These are phyloP conservation scores for Sicus ferrugineus DNA, from an alignment of 2,888 invertebrate genomes.

Conservation along the genomic window DNA sequence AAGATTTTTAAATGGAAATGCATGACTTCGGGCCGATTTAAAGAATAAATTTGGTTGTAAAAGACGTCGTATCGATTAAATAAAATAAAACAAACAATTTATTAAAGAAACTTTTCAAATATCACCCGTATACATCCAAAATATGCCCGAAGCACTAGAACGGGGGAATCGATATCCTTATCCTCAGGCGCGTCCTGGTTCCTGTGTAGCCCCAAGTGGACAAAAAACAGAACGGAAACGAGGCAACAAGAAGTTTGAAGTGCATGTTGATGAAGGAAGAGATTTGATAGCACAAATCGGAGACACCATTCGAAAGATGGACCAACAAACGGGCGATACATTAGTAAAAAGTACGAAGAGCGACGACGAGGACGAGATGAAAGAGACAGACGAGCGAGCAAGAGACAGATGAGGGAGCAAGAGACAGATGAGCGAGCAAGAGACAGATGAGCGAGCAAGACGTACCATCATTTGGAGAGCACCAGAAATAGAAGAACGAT, in stretches of 20 bases:
- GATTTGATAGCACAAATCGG: background rate
- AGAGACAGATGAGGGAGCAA: background rate
- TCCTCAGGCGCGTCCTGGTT: conserved; percentile 1
- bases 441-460: background rate
- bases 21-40: too few species aligned
- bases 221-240: background rate
- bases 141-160: too few species aligned
- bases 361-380: too few species aligned
- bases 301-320: background rate
- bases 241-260: background rate
- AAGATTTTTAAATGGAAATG: background rate
- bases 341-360: too few species aligned
- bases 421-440: background rate
- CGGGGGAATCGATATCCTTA: background rate
- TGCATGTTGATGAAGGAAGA: background rate
- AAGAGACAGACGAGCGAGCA: too few species aligned
- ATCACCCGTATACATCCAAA: too few species aligned
- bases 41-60: too few species aligned
- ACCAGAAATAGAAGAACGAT: too few species aligned
- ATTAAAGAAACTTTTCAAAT: too few species aligned
- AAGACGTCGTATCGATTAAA: too few species aligned
- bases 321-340: background rate
- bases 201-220: background rate
- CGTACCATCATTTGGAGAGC: too few species aligned
- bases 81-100: too few species aligned